phyloP scores from a whole-genome alignment of 2,113 vertebrate genomes.

The Trichomycterus rosablanca region DNA sequence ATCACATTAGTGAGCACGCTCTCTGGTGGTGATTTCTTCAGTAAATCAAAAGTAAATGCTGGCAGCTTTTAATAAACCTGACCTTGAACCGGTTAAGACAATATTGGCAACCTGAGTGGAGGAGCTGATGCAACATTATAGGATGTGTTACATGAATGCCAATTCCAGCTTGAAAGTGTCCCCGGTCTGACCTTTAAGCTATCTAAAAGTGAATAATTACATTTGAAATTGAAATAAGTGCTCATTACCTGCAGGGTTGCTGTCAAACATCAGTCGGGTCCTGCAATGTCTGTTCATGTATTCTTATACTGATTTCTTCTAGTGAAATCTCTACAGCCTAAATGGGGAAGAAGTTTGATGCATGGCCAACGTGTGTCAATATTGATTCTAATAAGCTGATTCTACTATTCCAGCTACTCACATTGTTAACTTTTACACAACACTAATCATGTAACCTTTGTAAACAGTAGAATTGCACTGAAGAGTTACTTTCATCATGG shows the following conservation, averaged over 20 bases:
- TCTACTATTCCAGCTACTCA: no score
- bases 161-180: slow-evolving; percentile 33
- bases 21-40: slow-evolving; percentile 13
- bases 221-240: slow-evolving; percentile 36
- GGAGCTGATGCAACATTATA: slow-evolving; percentile 29
- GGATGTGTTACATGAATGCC: slow-evolving; percentile 20
- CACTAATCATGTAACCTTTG: no score
- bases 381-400: no score
- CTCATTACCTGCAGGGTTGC: slow-evolving; percentile 22
- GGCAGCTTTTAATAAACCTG: slow-evolving; percentile 16
- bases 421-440: no score
- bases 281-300: slow-evolving; percentile 13
- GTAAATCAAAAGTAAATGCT: slow-evolving; percentile 21
- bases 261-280: slow-evolving; percentile 33
- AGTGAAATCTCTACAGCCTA: neutral
- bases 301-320: slow-evolving; percentile 13
- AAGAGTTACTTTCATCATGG: no score
- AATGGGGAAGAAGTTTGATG: no score
- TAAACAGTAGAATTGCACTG: no score
- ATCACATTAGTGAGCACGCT: neutral
- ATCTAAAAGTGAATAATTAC: slow-evolving; percentile 22
- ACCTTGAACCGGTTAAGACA: slow-evolving; percentile 15
- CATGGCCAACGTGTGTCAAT: no score
- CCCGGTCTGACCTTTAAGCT: slow-evolving; percentile 23
- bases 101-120: slow-evolving; percentile 4